Evolutionary conservation across 2,888 invertebrate genomes (phyloP).

Genomic region (Pantelozetes paolii): DNA sequence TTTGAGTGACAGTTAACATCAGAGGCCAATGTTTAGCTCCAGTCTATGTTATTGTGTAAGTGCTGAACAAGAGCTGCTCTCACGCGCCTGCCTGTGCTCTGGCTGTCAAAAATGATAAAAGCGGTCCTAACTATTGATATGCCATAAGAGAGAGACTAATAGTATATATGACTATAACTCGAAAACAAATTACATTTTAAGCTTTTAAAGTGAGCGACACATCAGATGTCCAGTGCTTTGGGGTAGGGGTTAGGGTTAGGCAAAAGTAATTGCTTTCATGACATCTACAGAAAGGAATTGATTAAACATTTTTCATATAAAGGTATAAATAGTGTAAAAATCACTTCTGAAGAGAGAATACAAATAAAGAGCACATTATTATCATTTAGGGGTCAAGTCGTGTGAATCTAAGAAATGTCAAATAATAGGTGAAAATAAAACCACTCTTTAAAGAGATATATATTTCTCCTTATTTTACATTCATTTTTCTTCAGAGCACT

Average conservation of each 20-base stretch:
- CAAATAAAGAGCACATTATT: not conserved
- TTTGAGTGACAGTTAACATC: constrained; percentile 29
- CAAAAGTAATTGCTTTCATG: not conserved
- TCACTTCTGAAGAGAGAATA: not conserved
- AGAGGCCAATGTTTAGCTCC: constrained; percentile 19
- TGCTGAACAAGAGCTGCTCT: not conserved
- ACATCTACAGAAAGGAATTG: not conserved
- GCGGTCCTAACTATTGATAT: constrained; percentile 29
- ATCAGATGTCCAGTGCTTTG: constrained; percentile 3
- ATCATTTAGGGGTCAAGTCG: constrained; percentile 21
- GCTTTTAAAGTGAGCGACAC: not conserved
- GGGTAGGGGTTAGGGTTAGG: not conserved
- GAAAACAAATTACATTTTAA: constrained; percentile 29
- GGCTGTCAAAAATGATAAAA: constrained; percentile 25
- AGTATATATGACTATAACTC: not conserved
- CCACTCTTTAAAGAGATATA: not conserved
- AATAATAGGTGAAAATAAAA: not conserved
- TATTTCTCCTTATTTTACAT: not conserved
- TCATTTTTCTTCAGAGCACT: not conserved
- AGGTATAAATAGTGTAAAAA: not conserved
- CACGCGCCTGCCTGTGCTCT: not conserved
- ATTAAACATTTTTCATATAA: not conserved
- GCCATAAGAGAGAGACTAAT: constrained; percentile 7
- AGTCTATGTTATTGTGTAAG: constrained; percentile 9
- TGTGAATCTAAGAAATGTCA: not conserved